Conservation (phyloP, 2,113 vertebrate genomes). For the Caloenas nicobarica region DNA sequence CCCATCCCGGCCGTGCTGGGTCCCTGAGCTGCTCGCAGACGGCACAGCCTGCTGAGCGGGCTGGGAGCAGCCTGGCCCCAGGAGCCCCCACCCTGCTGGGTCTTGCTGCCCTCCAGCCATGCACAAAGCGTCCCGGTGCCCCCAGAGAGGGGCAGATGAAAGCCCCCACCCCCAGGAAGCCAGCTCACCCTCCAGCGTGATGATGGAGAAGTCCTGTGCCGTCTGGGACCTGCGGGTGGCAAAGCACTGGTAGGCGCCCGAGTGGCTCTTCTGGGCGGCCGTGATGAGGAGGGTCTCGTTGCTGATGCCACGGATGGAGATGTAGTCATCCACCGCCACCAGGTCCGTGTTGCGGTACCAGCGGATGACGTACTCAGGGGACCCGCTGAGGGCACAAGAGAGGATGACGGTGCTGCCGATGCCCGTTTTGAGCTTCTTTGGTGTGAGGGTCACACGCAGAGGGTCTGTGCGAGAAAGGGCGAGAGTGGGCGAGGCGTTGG, state of each 20-base stretch:
- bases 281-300: slow-evolving; percentile 97
- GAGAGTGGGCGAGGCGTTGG: neutral
- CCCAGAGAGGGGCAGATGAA: neutral
- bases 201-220: slow-evolving; percentile 95
- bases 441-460: slow-evolving; percentile 94
- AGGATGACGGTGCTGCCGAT: slow-evolving; percentile 98
- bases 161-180: neutral
- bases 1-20: accelerated
- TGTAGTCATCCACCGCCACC: slow-evolving; percentile 87
- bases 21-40: neutral
- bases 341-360: slow-evolving; percentile 98
- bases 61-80: neutral
- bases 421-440: slow-evolving; percentile 97
- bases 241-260: slow-evolving; percentile 97
- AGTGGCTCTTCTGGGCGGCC: slow-evolving; percentile 96
- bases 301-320: slow-evolving; percentile 95
- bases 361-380: slow-evolving; percentile 89
- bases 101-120: neutral
- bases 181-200: slow-evolving; percentile 89
- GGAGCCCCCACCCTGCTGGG: accelerated
- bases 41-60: neutral
- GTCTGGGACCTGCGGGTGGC: slow-evolving; percentile 93
- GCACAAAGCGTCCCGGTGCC: neutral
- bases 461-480: slow-evolving; percentile 77
- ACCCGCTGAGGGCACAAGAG: slow-evolving; percentile 91